Evolutionary conservation across 2,888 invertebrate genomes (phyloP).

Genomic region (Chloroclystis v-ata): DNA sequence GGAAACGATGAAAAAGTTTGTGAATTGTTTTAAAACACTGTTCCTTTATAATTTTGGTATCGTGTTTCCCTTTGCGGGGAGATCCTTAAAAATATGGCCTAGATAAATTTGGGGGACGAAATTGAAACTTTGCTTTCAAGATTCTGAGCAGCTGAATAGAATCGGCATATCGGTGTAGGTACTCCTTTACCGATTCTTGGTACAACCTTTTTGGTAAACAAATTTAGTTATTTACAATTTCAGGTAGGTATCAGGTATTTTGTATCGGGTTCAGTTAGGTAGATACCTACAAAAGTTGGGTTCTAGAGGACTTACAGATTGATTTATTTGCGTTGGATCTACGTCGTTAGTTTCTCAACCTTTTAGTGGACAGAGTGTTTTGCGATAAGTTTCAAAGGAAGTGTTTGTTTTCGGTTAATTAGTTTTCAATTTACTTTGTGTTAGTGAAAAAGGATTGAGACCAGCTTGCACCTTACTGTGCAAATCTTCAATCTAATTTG

Average conservation of each 20-base stretch:
- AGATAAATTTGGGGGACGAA: constrained; percentile 56
- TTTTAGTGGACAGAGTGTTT: not conserved
- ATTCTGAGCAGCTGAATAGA: constrained; percentile 43
- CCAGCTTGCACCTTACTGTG: not conserved
- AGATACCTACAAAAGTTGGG: not conserved
- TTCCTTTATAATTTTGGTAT: constrained; percentile 57
- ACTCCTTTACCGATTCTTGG: too few relatives aligned
- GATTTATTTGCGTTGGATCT: constrained; percentile 6
- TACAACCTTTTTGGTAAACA: too few relatives aligned
- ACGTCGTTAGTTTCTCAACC: constrained; percentile 7
- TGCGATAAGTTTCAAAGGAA: constrained; percentile 6
- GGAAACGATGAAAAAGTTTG: constrained; percentile 54
- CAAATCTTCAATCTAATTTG: not conserved
- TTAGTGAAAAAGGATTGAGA: constrained; percentile 1
- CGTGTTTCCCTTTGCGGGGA: constrained; percentile 47
- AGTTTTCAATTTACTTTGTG: constrained; percentile 5
- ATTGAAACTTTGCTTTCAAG: constrained; percentile 48
- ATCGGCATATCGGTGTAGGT: constrained; percentile 65
- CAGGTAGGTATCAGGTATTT: not conserved
- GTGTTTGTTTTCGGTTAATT: constrained; percentile 9
- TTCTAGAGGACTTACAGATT: not conserved
- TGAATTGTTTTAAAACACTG: constrained; percentile 55
- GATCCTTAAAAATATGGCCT: constrained; percentile 54
- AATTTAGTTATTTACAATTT: too few relatives aligned
- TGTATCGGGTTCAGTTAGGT: constrained; percentile 26